These are phyloP conservation scores for Fulica atra DNA, from an alignment of 2,113 vertebrate genomes.

Conservation along the genomic window DNA sequence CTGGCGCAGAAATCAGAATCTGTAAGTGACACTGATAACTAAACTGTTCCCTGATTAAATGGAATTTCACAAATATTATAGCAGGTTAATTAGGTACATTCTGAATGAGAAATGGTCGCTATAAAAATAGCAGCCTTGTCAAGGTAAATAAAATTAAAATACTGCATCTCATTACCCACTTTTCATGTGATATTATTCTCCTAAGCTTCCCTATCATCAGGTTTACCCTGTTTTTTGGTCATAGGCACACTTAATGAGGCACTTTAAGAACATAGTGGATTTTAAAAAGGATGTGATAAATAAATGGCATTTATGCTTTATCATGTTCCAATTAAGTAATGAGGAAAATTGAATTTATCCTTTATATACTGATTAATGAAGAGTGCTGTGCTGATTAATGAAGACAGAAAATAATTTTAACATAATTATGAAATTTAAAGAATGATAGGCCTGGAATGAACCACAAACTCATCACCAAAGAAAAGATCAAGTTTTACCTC, in stretches of 20 bases:
- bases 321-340: background rate
- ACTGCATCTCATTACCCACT: background rate
- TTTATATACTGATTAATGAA: conserved; percentile 1
- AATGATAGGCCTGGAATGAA: background rate
- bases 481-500: background rate
- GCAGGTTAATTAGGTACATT: background rate
- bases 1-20: background rate
- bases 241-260: background rate
- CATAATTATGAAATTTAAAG: background rate
- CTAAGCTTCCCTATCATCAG: background rate
- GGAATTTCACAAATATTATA: background rate
- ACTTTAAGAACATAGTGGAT: background rate
- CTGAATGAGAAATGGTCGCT: background rate
- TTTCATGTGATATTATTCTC: background rate
- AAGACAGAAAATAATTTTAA: background rate
- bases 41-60: background rate
- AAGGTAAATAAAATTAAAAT: background rate
- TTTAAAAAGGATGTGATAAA: background rate
- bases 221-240: background rate
- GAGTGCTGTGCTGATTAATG: background rate
- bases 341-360: background rate
- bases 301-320: background rate
- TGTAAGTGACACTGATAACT: background rate
- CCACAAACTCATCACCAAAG: background rate
- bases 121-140: background rate